A percentile compares a stretch with the other conserved stretches of the same genome.
These are phyloP conservation scores for Pharmacophagus antenor DNA, from an alignment of 2,888 invertebrate species.

Conservation along the genomic window DNA sequence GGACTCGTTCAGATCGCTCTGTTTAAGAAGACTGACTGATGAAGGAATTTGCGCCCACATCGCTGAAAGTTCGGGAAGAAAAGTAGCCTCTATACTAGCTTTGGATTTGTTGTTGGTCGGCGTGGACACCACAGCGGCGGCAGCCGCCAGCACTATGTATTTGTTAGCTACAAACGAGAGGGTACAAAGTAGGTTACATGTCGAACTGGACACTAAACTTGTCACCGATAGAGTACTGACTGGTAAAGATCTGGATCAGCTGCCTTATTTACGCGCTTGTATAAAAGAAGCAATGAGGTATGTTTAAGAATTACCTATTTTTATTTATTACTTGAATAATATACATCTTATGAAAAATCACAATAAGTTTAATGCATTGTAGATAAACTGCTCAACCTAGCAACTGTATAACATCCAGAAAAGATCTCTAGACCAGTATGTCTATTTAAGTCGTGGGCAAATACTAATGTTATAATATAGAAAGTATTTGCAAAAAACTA, in stretches of 20 bases:
- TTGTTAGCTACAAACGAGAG: constrained; percentile 86
- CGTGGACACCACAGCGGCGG: constrained; percentile 90
- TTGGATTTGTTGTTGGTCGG: constrained; percentile 90
- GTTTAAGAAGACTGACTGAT: constrained; percentile 66
- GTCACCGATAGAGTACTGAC: constrained; percentile 79
- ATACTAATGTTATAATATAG: no score
- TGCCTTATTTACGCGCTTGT: constrained; percentile 87
- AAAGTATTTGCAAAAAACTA: no score
- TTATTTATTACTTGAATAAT: background rate
- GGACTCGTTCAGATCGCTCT: constrained; percentile 85
- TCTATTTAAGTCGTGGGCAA: no score
- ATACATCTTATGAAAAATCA: no score
- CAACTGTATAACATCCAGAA: no score
- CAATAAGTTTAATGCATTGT: no score
- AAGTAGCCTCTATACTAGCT: constrained; percentile 85
- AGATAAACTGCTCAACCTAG: no score
- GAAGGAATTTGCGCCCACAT: constrained; percentile 71
- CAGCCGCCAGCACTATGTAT: constrained; percentile 87
- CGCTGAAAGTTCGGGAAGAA: constrained; percentile 58
- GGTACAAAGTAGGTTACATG: constrained; percentile 83
- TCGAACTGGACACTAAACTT: constrained; percentile 82
- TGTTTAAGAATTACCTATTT: constrained; percentile 34
- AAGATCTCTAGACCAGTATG: no score
- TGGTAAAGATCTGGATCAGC: constrained; percentile 81
- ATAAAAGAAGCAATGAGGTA: constrained; percentile 89